phyloP scores from a whole-genome alignment of 2,888 invertebrate species.

The Xestia c-nigrum region DNA sequence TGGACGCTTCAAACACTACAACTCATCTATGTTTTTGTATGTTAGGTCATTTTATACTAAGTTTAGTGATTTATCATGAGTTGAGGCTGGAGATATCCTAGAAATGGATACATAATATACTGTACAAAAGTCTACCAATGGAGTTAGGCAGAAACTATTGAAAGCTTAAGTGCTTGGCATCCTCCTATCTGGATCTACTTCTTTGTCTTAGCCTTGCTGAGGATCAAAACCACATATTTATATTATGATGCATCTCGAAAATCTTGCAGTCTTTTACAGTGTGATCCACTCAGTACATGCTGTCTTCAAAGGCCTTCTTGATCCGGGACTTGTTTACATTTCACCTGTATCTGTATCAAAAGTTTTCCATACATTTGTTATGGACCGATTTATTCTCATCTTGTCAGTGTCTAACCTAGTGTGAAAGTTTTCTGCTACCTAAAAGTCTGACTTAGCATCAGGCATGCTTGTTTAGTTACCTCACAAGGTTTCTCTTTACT shows the following conservation, averaged over 20 bases:
- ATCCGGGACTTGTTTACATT: not conserved
- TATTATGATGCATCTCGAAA: not conserved
- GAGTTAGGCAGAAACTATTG: not conserved
- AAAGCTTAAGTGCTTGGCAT: not conserved
- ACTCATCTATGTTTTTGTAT: not conserved
- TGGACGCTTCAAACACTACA: constrained; percentile 3
- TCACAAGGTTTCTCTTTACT: no score
- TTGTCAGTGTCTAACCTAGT: no score
- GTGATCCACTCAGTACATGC: not conserved
- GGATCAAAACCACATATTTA: not conserved
- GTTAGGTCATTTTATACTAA: not conserved
- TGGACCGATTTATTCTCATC: not conserved
- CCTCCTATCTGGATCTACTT: not conserved
- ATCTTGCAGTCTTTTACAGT: not conserved
- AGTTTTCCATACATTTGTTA: not conserved
- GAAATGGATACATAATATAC: not conserved
- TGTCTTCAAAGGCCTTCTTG: not conserved
- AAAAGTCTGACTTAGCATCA: no score
- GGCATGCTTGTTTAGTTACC: no score
- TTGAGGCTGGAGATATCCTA: not conserved
- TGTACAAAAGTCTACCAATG: not conserved
- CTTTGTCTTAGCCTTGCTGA: not conserved
- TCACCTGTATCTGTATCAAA: not conserved
- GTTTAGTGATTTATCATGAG: not conserved
- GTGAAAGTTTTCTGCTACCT: no score